Conservation (phyloP, 2,113 vertebrate genomes). For the Clarias macrocephalus region DNA sequence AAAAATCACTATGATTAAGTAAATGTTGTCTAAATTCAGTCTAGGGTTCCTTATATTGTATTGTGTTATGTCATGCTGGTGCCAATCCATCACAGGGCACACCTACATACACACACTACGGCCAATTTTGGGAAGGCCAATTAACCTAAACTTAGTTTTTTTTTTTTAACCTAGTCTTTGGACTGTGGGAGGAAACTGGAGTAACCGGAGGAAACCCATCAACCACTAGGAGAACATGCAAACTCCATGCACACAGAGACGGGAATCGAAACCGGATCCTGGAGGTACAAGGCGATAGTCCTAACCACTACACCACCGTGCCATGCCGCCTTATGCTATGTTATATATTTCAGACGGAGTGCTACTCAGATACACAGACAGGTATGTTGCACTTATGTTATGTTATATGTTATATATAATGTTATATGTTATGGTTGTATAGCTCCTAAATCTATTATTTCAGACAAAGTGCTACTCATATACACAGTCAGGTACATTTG, state of each 20-base stretch:
- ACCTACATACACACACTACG: no score
- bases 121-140: no score
- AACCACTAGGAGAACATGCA: no score
- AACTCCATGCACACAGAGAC: no score
- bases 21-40: neutral
- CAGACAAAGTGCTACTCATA: neutral
- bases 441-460: neutral
- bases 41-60: neutral
- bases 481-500: conserved; percentile 14
- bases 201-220: no score
- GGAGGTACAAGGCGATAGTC: no score
- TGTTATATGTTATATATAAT: neutral
- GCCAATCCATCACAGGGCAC: no score
- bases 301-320: no score
- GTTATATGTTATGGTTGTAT: neutral
- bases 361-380: conserved; percentile 1
- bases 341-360: neutral
- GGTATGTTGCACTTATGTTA: neutral
- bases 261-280: no score
- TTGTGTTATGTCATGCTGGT: neutral
- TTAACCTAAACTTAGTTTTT: no score
- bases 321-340: neutral
- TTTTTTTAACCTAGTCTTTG: no score
- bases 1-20: neutral
- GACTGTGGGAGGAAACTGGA: no score